Base-by-base conservation (phyloP, 2,113 vertebrate genomes). In the Eidolon helvum region DNA sequence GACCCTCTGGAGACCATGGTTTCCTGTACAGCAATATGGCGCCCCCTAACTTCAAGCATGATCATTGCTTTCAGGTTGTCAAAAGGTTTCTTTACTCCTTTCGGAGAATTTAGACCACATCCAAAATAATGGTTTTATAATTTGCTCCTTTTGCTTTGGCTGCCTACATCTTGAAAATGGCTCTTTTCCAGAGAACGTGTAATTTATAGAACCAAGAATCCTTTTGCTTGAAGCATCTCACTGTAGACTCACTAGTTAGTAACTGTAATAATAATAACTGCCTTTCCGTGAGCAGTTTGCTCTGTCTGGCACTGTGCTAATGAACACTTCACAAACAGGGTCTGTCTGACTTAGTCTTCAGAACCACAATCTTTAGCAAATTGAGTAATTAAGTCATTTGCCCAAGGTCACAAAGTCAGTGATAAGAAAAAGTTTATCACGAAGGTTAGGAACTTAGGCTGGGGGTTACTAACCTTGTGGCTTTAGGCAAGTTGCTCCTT, bases 41-140 rank as follows among this genome's bases (percentile, higher is more conserved):
- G 95, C 98, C 98, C 97, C 98, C 98, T 98, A 97, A 96, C 97
- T 89, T 84, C 87, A 96, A 85, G 65, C 50, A 16, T 80, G 75
- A 38, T 89, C 97, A 87, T 80, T 96, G 87, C 95, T 95, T 79
- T 79, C 38, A 89, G 69, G 28, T 66, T 74, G 35, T 90, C 86
- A 71, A 86, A 65, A 77, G 59, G 92, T 71, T 92, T 65, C 77
- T 90, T 69, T 85, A 40, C 48, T 95, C 78, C 89, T 95, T 69
- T 87, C 57, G 92, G 78, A 91, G 83, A 87, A 91, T 95, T 87
- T 55, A 96, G 97, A 86, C 30, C 35, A 24, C 65, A 86, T 97
- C 96, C 97, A 97, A 98, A 82, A 97, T 94, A 97, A 98, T 90
- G 94, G 77, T 72, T 50, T 50, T 77, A 63, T 97, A 74, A 87